Conservation (phyloP, 2,113 vertebrate genomes). For the Corythornis cristatus region DNA sequence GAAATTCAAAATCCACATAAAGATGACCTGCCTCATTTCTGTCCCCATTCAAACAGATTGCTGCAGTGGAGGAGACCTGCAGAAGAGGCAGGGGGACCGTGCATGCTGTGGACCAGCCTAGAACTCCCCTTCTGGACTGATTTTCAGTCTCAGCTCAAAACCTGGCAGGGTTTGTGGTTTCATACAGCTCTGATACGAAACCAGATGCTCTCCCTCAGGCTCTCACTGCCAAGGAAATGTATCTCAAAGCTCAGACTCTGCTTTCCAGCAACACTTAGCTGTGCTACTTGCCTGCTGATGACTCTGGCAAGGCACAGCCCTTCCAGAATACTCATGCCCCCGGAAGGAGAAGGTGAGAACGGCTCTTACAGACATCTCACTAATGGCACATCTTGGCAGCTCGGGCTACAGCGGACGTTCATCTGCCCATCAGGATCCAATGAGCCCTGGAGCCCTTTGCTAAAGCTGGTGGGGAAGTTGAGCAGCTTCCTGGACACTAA, state of each 20-base stretch:
- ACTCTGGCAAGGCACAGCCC: not conserved
- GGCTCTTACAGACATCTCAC: not conserved
- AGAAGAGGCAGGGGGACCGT: not conserved
- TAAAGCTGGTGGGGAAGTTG: not conserved
- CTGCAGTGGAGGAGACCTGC: not conserved
- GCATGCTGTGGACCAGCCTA: fast-evolving
- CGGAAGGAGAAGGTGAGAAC: not conserved
- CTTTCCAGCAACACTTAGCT: not conserved
- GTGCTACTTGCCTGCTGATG: not conserved
- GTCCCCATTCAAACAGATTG: fast-evolving
- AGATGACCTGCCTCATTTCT: not conserved
- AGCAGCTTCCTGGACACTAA: constrained; percentile 44
- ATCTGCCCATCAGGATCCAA: not conserved
- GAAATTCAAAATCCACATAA: not conserved
- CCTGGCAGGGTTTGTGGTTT: not conserved
- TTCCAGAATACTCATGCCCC: not conserved
- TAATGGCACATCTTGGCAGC: not conserved
- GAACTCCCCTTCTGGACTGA: not conserved
- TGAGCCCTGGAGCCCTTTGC: not conserved
- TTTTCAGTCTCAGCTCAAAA: not conserved
- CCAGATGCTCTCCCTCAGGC: constrained; percentile 6
- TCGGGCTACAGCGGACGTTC: fast-evolving
- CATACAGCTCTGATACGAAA: not conserved
- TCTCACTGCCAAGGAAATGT: not conserved
- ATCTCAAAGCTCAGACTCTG: not conserved